Evolutionary conservation across 2,888 invertebrate genomes (phyloP).

Genomic region (Catocala fraxini): DNA sequence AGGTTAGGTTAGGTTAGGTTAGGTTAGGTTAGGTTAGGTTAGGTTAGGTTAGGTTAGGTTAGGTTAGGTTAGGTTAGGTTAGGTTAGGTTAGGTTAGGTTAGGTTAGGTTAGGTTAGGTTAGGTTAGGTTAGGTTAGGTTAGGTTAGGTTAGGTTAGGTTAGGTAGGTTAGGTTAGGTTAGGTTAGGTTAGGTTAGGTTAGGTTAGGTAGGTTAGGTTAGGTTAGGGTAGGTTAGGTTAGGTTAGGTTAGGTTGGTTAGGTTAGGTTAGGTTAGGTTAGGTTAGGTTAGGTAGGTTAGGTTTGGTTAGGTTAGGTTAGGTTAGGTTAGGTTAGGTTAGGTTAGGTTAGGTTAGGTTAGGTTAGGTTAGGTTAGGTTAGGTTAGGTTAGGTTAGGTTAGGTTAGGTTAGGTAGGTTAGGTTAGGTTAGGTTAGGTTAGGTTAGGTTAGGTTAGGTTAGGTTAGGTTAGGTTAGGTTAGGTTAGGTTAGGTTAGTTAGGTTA

Average conservation of each 20-base stretch:
- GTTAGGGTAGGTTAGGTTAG: too few relatives aligned
- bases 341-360: slow-evolving; percentile 15
- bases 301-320: slow-evolving; percentile 17
- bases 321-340: slow-evolving; percentile 18
- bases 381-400: slow-evolving; percentile 26
- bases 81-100: slow-evolving; percentile 20
- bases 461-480: slow-evolving; percentile 26
- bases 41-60: slow-evolving; percentile 25
- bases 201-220: too few relatives aligned
- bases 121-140: slow-evolving; percentile 15
- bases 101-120: slow-evolving; percentile 15
- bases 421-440: slow-evolving; percentile 24
- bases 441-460: slow-evolving; percentile 27
- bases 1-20: slow-evolving; percentile 15
- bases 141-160: slow-evolving; percentile 24
- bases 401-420: slow-evolving; percentile 25
- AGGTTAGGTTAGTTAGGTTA: slow-evolving; percentile 21
- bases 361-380: slow-evolving; percentile 24
- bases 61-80: slow-evolving; percentile 22
- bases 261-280: slow-evolving; percentile 27
- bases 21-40: slow-evolving; percentile 21
- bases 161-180: too few relatives aligned
- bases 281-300: slow-evolving; percentile 19
- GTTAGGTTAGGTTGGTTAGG: too few relatives aligned
- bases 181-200: slow-evolving; percentile 24